phyloP scores from a whole-genome alignment of 2,113 vertebrate species.

The Nansenia antarctica region DNA sequence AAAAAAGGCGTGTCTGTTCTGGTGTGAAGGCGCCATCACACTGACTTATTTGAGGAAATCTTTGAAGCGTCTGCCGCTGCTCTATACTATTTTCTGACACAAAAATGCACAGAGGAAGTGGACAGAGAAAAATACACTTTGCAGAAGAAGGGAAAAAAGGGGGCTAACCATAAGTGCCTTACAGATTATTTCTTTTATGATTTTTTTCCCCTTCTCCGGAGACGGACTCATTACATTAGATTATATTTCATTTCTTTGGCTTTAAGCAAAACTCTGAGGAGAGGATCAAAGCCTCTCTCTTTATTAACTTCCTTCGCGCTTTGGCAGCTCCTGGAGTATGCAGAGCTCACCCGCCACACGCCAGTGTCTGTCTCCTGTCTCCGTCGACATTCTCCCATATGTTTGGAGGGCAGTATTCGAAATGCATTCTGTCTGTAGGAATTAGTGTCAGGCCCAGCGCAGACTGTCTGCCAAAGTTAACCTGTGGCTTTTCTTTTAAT shows the following conservation, averaged over 20 bases:
- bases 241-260: neutral
- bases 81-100: too few relatives aligned
- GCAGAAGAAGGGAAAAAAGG: neutral
- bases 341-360: slow-evolving; percentile 1
- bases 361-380: slow-evolving; percentile 4
- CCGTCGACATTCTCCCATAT: slow-evolving; percentile 11
- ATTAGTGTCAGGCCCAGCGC: slow-evolving; percentile 27
- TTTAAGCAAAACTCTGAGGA: slow-evolving; percentile 31
- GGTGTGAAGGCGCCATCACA: too few relatives aligned
- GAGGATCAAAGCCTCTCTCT: slow-evolving; percentile 23
- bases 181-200: neutral
- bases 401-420: slow-evolving; percentile 29
- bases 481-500: slow-evolving; percentile 62
- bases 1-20: too few relatives aligned
- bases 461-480: slow-evolving; percentile 49
- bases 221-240: slow-evolving; percentile 1
- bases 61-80: neutral
- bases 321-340: neutral
- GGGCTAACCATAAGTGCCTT: neutral
- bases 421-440: slow-evolving; percentile 34
- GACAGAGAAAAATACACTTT: too few relatives aligned
- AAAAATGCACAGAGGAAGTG: neutral
- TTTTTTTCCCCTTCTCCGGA: neutral
- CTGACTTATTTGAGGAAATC: neutral
- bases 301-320: neutral